A percentile compares a stretch with the other conserved stretches of the same genome.
Evolutionary conservation across 1,140 invertebrate species (phyloP).

Genomic region (Hyphantria cunea): DNA sequence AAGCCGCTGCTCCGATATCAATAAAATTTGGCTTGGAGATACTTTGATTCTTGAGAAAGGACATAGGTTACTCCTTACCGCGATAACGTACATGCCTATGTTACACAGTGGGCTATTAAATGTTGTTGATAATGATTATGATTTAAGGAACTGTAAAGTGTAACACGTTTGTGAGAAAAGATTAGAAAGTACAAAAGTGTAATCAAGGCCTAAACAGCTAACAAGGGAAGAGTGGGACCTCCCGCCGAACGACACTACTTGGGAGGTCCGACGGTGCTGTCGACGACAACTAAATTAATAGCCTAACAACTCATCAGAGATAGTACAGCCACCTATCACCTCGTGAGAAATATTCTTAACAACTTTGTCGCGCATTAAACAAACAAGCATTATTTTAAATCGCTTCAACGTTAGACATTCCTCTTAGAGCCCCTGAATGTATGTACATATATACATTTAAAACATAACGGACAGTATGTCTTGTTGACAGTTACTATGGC

Average conservation of each 20-base stretch:
- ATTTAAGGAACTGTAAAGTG: slow-evolving; percentile 30
- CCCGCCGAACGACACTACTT: slow-evolving; percentile 41
- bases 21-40: no score
- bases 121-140: no score
- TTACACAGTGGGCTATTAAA: no score
- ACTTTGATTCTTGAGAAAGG: no score
- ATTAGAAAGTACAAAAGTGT: slow-evolving; percentile 37
- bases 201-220: slow-evolving; percentile 46
- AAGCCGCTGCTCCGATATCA: no score
- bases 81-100: no score
- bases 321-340: slow-evolving; percentile 42
- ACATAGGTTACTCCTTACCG: no score
- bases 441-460: slow-evolving; percentile 33
- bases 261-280: slow-evolving; percentile 49
- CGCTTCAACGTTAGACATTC: neutral
- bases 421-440: slow-evolving; percentile 9
- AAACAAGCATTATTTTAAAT: slow-evolving; percentile 14
- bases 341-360: slow-evolving; percentile 41
- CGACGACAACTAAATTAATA: slow-evolving; percentile 48
- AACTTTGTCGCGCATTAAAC: slow-evolving; percentile 26
- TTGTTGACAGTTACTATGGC: slow-evolving; percentile 19
- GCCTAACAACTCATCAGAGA: slow-evolving; percentile 43
- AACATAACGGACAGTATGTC: slow-evolving; percentile 27
- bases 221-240: slow-evolving; percentile 40
- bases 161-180: slow-evolving; percentile 36